Conservation (phyloP, 2,797 vertebrate species). For the Acanthurus leucopareius region DNA sequence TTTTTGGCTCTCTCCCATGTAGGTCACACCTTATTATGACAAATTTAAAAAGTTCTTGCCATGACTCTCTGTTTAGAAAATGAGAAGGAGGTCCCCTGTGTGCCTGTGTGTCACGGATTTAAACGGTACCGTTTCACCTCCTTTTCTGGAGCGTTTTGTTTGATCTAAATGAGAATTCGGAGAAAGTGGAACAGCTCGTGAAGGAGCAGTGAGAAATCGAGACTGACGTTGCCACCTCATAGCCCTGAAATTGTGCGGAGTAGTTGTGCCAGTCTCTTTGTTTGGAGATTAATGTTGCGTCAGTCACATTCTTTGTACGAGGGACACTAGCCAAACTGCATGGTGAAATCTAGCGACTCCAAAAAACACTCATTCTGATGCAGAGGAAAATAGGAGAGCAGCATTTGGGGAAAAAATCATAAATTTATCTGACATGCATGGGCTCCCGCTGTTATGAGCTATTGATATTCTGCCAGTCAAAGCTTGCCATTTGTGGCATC, state of each 20-base stretch:
- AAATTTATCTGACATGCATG: constrained; percentile 80
- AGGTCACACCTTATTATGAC: constrained; percentile 81
- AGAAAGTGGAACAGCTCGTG: constrained; percentile 78
- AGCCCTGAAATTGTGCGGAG: constrained; percentile 75
- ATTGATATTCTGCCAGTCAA: constrained; percentile 81
- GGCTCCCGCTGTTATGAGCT: constrained; percentile 71
- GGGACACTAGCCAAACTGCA: constrained; percentile 77
- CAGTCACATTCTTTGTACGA: constrained; percentile 80
- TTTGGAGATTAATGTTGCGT: constrained; percentile 83
- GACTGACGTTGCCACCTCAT: constrained; percentile 81
- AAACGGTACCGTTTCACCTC: constrained; percentile 73
- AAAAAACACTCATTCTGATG: constrained; percentile 76
- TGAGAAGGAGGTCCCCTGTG: constrained; percentile 72
- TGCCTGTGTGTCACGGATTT: constrained; percentile 72
- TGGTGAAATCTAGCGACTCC: constrained; percentile 75
- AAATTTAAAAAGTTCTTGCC: constrained; percentile 76
- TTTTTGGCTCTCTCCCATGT: constrained; percentile 76
- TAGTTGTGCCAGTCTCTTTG: constrained; percentile 79
- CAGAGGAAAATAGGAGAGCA: constrained; percentile 69
- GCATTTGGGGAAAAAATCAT: constrained; percentile 66
- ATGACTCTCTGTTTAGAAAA: constrained; percentile 77
- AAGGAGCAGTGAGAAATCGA: constrained; percentile 81
- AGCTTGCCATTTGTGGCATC: constrained; percentile 80
- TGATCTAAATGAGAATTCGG: constrained; percentile 80
- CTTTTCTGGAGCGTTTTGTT: constrained; percentile 74